Conservation (phyloP, 2,888 invertebrate species). For the Tiliacea citrago region DNA sequence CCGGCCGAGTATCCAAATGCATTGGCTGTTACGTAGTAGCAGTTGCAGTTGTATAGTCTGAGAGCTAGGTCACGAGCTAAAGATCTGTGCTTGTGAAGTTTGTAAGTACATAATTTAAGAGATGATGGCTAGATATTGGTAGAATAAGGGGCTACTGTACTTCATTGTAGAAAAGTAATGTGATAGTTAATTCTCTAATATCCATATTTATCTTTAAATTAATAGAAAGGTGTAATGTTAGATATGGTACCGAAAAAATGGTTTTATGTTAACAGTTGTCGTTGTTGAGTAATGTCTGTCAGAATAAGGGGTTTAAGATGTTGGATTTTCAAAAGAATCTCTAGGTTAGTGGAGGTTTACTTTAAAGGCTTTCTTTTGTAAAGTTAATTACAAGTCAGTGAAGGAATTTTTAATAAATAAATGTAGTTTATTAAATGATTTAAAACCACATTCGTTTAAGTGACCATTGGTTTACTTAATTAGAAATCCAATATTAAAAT, state of each 20-base stretch:
- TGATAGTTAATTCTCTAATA: too few relatives aligned
- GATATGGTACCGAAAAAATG: background rate
- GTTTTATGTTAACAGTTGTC: background rate
- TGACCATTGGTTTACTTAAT: background rate
- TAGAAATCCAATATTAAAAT: background rate
- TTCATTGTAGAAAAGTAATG: background rate
- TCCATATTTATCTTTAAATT: background rate
- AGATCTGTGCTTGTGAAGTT: background rate
- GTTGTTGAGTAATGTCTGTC: background rate
- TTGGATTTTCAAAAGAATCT: background rate
- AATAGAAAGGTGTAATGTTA: background rate
- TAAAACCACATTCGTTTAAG: background rate
- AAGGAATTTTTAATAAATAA: background rate
- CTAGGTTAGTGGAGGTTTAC: too few relatives aligned
- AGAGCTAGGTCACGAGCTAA: background rate
- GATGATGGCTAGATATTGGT: background rate
- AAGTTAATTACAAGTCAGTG: background rate
- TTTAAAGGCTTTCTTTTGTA: background rate
- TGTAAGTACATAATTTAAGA: background rate
- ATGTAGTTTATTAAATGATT: background rate
- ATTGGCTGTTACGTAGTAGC: background rate
- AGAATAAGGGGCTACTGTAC: too few relatives aligned
- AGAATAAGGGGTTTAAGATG: background rate
- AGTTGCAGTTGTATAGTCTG: background rate
- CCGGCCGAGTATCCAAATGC: background rate